Percentiles rank a stretch among this genome's conserved stretches.
phyloP scores from a whole-genome alignment of 2,113 vertebrate species.

The Nematolebias whitei region DNA sequence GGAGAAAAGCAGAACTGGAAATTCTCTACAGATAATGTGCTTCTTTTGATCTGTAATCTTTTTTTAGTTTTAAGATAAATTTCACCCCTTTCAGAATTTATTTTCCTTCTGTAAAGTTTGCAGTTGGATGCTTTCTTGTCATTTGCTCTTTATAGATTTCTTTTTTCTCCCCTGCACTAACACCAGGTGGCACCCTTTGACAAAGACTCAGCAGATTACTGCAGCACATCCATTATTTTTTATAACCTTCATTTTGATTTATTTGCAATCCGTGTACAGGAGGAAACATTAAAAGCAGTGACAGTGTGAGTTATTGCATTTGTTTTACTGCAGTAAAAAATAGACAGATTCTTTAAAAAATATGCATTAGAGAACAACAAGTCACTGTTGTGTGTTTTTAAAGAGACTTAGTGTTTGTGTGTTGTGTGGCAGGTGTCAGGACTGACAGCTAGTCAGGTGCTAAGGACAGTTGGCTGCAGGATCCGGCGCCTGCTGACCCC shows the following conservation, averaged over 20 bases:
- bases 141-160: too few relatives aligned
- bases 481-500: slow-evolving; percentile 54
- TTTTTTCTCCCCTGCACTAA: not conserved
- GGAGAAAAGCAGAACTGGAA: too few relatives aligned
- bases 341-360: not conserved
- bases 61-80: too few relatives aligned
- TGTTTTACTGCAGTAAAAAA: slow-evolving; percentile 11
- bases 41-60: too few relatives aligned
- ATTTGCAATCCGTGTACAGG: slow-evolving; percentile 7
- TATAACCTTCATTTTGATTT: slow-evolving; percentile 2
- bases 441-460: slow-evolving; percentile 62
- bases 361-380: slow-evolving; percentile 5
- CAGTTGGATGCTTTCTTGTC: not conserved
- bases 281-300: slow-evolving; percentile 6
- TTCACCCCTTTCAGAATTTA: too few relatives aligned
- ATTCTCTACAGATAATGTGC: too few relatives aligned
- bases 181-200: slow-evolving; percentile 52
- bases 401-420: slow-evolving; percentile 23
- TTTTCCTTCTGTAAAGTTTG: too few relatives aligned
- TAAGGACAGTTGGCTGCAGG: slow-evolving; percentile 65
- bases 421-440: slow-evolving; percentile 61
- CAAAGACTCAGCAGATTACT: not conserved
- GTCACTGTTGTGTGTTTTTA: slow-evolving; percentile 5
- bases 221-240: slow-evolving; percentile 20
- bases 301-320: not conserved